Percentiles rank a stretch among this genome's conserved stretches.
Conservation (phyloP, 1,140 invertebrate species). For the Drosophila truncata region DNA sequence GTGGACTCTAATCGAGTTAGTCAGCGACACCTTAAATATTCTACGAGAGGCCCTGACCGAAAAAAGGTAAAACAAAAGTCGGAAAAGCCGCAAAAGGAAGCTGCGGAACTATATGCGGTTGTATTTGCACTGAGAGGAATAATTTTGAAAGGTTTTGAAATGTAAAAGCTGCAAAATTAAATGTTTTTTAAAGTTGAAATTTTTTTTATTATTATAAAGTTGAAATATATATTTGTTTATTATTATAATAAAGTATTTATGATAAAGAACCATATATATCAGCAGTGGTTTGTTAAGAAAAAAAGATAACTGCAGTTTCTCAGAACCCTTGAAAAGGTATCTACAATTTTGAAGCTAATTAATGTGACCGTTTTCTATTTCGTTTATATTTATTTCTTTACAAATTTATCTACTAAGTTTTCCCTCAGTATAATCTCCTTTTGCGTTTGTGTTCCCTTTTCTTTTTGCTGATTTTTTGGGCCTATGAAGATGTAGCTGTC, state of each 20-base stretch:
- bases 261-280: background rate
- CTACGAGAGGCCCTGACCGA: constrained; percentile 28
- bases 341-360: background rate
- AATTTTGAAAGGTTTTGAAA: background rate
- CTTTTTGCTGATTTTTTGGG: constrained; percentile 21
- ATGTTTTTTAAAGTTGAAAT: too few species aligned
- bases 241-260: background rate
- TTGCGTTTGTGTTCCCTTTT: background rate
- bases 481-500: constrained; percentile 40
- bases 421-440: background rate
- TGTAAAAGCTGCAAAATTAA: background rate
- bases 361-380: background rate
- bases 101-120: constrained; percentile 57
- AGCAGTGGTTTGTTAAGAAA: too few species aligned
- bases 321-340: background rate
- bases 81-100: constrained; percentile 42
- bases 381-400: background rate
- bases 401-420: background rate
- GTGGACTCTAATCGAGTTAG: constrained; percentile 73
- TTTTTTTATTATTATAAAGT: background rate
- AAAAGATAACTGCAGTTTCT: background rate
- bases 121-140: background rate
- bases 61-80: constrained; percentile 40
- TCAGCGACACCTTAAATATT: constrained; percentile 76
- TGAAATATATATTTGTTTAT: too few species aligned